These are phyloP conservation scores for Cryptocheilus praepositus DNA, from an alignment of 2,888 invertebrate species.

Conservation along the genomic window DNA sequence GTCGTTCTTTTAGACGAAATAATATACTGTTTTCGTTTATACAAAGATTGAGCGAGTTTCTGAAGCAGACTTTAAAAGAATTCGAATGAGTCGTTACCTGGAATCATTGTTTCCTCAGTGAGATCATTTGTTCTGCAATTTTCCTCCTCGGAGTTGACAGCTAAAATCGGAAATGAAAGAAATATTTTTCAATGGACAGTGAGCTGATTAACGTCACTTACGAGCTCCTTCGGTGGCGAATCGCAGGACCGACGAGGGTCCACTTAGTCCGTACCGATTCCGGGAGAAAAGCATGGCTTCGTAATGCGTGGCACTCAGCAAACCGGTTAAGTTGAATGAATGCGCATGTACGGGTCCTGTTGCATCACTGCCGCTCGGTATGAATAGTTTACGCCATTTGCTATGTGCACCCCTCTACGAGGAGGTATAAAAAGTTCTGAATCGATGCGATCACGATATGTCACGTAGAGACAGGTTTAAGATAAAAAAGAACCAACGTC, in stretches of 20 bases:
- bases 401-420: conserved; percentile 46
- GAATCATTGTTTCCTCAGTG: conserved; percentile 29
- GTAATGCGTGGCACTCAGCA: conserved; percentile 84
- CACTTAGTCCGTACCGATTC: conserved; percentile 91
- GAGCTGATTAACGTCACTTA: conserved; percentile 68
- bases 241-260: conserved; percentile 83
- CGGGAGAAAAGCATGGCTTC: conserved; percentile 87
- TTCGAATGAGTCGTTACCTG: conserved; percentile 20
- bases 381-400: conserved; percentile 82
- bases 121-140: conserved; percentile 9
- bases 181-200: not conserved
- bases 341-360: conserved; percentile 86
- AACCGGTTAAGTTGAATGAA: conserved; percentile 84
- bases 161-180: conserved; percentile 4
- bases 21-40: no score
- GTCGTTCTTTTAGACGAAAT: no score
- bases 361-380: conserved; percentile 76
- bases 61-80: no score
- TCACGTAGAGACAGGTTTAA: not conserved
- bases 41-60: no score
- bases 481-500: no score
- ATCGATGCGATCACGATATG: no score
- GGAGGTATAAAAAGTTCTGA: not conserved
- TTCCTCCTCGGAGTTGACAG: conserved; percentile 19
- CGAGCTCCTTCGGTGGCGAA: conserved; percentile 87